Evolutionary conservation across 2,113 vertebrate species (phyloP).

Genomic region (Pelecanoides urinatrix): DNA sequence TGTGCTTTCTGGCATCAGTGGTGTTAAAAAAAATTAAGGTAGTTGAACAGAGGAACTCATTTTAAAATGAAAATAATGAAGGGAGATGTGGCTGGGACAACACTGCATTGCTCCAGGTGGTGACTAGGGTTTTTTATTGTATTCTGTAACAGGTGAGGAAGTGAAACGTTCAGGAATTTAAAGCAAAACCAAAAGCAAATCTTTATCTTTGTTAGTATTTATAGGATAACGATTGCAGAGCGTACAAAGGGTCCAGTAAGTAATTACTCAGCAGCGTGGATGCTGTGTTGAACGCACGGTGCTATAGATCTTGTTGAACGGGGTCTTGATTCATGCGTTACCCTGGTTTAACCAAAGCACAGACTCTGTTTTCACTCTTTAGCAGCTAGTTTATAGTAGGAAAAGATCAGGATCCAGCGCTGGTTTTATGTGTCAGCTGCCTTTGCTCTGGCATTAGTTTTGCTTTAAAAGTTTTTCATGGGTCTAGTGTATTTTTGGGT

Average conservation of each 20-base stretch:
- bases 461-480: neutral
- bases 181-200: neutral
- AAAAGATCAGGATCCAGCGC: neutral
- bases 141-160: neutral
- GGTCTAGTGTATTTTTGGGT: neutral
- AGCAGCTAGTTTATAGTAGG: constrained; percentile 10
- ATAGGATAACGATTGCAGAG: neutral
- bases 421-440: neutral
- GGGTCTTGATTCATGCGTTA: neutral
- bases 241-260: neutral
- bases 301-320: neutral
- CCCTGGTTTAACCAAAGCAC: neutral
- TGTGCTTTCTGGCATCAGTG: neutral
- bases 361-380: constrained; percentile 11
- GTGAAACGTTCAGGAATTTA: neutral
- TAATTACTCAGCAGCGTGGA: neutral
- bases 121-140: neutral
- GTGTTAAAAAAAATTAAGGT: neutral
- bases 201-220: neutral
- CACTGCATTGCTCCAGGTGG: neutral
- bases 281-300: neutral
- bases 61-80: neutral
- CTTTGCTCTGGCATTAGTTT: neutral
- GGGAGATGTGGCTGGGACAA: neutral
- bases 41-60: neutral